Conservation (phyloP, 2,888 invertebrate species). For the Cerastoderma edule region DNA sequence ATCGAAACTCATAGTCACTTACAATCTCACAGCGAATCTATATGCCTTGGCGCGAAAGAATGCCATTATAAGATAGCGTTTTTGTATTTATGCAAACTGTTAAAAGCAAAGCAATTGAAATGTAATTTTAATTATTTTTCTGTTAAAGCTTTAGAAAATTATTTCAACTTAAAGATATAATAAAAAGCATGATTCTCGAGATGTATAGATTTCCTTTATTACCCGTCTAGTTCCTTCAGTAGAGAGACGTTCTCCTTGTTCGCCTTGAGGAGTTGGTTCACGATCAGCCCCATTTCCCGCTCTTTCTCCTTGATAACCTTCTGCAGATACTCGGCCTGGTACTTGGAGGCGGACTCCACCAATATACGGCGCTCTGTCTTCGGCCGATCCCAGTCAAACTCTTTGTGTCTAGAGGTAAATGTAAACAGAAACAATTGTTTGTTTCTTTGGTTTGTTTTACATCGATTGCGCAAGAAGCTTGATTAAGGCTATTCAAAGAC, state of each 20-base stretch:
- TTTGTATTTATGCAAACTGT: too few species aligned
- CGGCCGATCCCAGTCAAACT: slow-evolving; percentile 57
- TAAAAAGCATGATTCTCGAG: not conserved
- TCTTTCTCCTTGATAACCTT: slow-evolving; percentile 60
- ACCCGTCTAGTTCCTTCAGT: slow-evolving; percentile 63
- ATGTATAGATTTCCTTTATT: not conserved
- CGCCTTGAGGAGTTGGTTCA: slow-evolving; percentile 50
- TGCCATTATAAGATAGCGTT: too few species aligned
- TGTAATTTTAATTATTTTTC: too few species aligned
- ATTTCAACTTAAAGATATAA: too few species aligned
- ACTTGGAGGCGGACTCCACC: slow-evolving; percentile 52
- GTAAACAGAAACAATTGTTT: not conserved
- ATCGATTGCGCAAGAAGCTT: too few species aligned
- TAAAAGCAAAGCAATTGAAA: too few species aligned
- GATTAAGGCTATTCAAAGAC: too few species aligned
- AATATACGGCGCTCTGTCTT: slow-evolving; percentile 43
- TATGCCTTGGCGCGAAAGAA: too few species aligned
- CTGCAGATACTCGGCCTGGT: slow-evolving; percentile 60
- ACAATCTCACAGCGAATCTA: too few species aligned
- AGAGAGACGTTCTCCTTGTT: slow-evolving; percentile 56
- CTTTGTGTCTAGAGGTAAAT: slow-evolving; percentile 26
- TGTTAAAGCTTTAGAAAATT: too few species aligned
- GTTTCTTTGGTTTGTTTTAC: too few species aligned
- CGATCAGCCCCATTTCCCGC: slow-evolving; percentile 53
- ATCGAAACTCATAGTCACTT: too few species aligned